Evolutionary conservation across 1,140 invertebrate genomes (phyloP).

Genomic region (Kradibia gibbosae): DNA sequence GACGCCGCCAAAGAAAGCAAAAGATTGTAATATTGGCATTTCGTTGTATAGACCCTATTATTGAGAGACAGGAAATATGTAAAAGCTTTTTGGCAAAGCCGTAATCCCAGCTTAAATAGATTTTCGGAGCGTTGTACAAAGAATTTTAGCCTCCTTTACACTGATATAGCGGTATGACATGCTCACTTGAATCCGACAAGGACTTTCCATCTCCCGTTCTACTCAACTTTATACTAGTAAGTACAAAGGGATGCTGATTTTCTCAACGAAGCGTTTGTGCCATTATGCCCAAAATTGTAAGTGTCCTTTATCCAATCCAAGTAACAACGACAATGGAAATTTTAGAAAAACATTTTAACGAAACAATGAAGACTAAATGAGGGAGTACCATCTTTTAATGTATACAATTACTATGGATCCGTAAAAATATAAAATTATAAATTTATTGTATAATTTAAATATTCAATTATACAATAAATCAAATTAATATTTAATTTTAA

Average conservation of each 20-base stretch:
- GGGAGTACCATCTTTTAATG: no score
- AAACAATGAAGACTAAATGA: background rate
- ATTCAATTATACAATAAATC: no score
- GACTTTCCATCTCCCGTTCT: background rate
- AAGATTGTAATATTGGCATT: background rate
- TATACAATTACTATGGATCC: no score
- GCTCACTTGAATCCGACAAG: background rate
- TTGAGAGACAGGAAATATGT: background rate
- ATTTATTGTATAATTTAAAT: no score
- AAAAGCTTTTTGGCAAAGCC: slow-evolving; percentile 10
- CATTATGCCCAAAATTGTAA: background rate
- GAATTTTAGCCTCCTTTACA: background rate
- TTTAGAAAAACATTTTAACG: background rate
- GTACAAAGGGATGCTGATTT: slow-evolving; percentile 22
- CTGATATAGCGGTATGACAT: background rate
- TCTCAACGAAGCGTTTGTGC: background rate
- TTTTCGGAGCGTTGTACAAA: background rate
- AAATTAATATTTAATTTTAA: no score
- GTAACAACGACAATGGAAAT: background rate
- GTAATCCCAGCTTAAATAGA: background rate
- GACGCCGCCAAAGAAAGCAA: background rate
- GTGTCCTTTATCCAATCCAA: background rate
- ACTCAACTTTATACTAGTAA: background rate
- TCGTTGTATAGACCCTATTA: background rate
- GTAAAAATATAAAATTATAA: no score